Evolutionary conservation across 35 echinoderm and acorn worm species (phyloP), one percentile per base, ranked within the genome.

Genomic region (Diadema setosum): DNA sequence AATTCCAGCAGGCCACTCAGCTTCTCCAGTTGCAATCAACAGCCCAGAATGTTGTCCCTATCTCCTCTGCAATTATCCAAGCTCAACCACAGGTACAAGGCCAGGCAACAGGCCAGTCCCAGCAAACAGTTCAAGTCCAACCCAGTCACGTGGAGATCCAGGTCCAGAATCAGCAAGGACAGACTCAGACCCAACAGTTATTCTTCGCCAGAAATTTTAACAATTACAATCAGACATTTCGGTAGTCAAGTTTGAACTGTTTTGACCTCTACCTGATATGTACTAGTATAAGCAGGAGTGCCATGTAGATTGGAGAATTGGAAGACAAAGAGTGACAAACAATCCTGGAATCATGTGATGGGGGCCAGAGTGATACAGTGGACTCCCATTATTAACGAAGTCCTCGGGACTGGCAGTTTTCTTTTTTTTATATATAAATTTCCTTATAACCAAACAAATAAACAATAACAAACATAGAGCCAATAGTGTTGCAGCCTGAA

Each of bases 1-100:
- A 74, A 27, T 73, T 84, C 15, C 90, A 93, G 63, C 84, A 55
- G 6, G 31, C 86, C 73, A 73, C 86, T 0, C 94, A 95, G 93
- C 89, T 59, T 58, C 75, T 82, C 16, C 84, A 23, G 46, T 80
- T 73, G 41, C 94, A 58, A 46, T 83, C 85, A 33, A 21, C 91
- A 86, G 74, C 94, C 61, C 18, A 91, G 74, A 64, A 92, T 74
- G 43, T 81, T 78, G 21, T 81, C 59, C 29, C 93, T 67, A 24
- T 43, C 39, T 12, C 84, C 44, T 43, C 89, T 58, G 78, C 86
- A 36, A 46, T 82, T 57, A 45, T 89, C 1, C 90, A 90, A 58
- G 59, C 58, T 40, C 55, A 46, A 30, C 43, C 70, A 42, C 89
- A 87, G 46, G n/a, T n/a, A n/a, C 69, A 67, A 74, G 59, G 40